These are phyloP conservation scores for Autographa gamma DNA, from an alignment of 2,888 invertebrate genomes.

Conservation along the genomic window DNA sequence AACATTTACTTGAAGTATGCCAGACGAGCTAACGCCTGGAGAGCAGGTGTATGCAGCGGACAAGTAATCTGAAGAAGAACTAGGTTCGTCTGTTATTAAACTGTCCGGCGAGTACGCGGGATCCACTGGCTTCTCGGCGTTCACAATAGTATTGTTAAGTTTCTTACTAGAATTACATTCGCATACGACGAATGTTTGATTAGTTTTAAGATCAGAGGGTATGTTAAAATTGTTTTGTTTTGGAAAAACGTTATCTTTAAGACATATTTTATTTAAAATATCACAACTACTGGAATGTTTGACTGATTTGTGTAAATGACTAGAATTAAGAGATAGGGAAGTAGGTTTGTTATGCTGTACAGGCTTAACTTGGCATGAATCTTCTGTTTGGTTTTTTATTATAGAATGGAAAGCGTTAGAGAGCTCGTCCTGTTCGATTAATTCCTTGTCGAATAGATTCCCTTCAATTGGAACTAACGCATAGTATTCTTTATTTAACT, in stretches of 20 bases:
- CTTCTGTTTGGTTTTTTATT: conserved; percentile 74
- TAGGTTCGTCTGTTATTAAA: conserved; percentile 79
- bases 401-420: conserved; percentile 86
- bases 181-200: conserved; percentile 42
- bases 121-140: conserved; percentile 67
- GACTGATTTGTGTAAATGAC: conserved; percentile 78
- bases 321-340: conserved; percentile 79
- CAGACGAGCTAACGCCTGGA: conserved; percentile 69
- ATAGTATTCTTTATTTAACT: conserved; percentile 82
- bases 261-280: conserved; percentile 69
- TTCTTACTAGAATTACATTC: conserved; percentile 52
- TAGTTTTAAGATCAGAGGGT: conserved; percentile 57
- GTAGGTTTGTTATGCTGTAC: conserved; percentile 74
- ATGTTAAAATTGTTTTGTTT: conserved; percentile 50
- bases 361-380: conserved; percentile 64
- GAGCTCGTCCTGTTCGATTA: conserved; percentile 86
- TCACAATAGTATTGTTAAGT: conserved; percentile 47
- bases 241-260: conserved; percentile 59
- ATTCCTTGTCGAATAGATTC: conserved; percentile 83
- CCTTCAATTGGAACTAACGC: conserved; percentile 79
- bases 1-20: conserved; percentile 73
- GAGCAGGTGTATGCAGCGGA: conserved; percentile 80
- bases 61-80: conserved; percentile 83
- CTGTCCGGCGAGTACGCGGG: conserved; percentile 80
- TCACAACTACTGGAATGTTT: conserved; percentile 83